Evolutionary conservation across 2,113 vertebrate genomes (phyloP), one percentile per base, ranked within the genome.

Genomic region (Polyodon spathula): DNA sequence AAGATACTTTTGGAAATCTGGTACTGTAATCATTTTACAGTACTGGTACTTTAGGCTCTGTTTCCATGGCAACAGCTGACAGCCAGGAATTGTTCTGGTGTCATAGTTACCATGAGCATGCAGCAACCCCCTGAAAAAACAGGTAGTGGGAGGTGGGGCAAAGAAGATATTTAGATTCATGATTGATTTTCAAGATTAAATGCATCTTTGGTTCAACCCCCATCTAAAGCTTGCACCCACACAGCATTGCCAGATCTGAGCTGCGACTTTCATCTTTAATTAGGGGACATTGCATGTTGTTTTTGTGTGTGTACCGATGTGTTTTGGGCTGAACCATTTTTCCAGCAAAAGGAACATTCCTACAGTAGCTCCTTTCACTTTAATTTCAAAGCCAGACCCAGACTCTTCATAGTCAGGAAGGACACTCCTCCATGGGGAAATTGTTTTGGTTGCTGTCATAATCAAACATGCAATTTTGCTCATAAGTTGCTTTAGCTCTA

Each of bases 21-120:
- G 46, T 48, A 39, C 38, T 48, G 56, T 62, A 46, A 10, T 40
- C 3, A 38, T 59, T 71, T 78, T 63, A 58, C n/a, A n/a, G n/a
- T n/a, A n/a, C n/a, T 41, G 53, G 56, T 72, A 64, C 68, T 69
- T 74, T 66, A 71, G 65, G 67, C 74, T 58, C 70, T 40, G 72
- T 78, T 63, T 55, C 78, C 72, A 84, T 82, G 78, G 80, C 76
- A 87, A 86, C 83, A 71, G 71, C 77, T 81, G 82, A 77, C 76
- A 82, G 78, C 70, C 68, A 77, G 71, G 76, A 73, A 76, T 85
- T 76, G 79, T 74, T 56, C 39, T 44, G 83, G 87, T 85, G 86
- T 78, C 83, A 86, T 88, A 83, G 84, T 75, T 81, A 87, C 86
- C 14, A 14, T 46, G 44, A 46, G 14, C 8, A 46, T 78, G 69